Conservation (phyloP, 2,113 vertebrate species). For the Hiodon tergisus region DNA sequence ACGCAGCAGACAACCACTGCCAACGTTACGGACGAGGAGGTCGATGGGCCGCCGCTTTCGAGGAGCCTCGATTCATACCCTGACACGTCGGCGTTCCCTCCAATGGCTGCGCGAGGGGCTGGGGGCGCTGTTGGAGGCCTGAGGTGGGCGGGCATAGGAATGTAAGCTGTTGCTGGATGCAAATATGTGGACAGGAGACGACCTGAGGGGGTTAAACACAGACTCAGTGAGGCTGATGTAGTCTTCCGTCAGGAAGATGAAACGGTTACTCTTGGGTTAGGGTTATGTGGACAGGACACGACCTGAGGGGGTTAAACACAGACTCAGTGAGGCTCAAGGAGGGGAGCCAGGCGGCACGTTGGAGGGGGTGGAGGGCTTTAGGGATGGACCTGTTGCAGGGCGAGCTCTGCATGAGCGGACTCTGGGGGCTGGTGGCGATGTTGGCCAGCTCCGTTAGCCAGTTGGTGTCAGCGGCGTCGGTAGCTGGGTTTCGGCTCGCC, state of each 20-base stretch:
- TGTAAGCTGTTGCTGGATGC: slow-evolving; percentile 99
- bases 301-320: slow-evolving; percentile 62
- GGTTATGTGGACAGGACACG: slow-evolving; percentile 89
- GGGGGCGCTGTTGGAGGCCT: slow-evolving; percentile 68
- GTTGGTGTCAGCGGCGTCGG: slow-evolving; percentile 78
- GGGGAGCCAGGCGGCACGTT: neutral
- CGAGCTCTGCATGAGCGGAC: slow-evolving; percentile 85
- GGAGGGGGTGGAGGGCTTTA: neutral
- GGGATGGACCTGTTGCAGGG: slow-evolving; percentile 78
- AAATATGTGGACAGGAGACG: slow-evolving; percentile 96
- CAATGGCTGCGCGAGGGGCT: slow-evolving; percentile 75
- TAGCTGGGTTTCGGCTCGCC: slow-evolving; percentile 65
- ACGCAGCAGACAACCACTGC: no score
- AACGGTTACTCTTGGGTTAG: neutral
- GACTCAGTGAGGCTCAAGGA: neutral
- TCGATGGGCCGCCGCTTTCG: no score
- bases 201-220: slow-evolving; percentile 61
- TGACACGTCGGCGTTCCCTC: slow-evolving; percentile 72
- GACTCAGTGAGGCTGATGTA: neutral
- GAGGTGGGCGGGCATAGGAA: slow-evolving; percentile 97
- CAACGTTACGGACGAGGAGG: no score
- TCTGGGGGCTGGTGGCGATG: slow-evolving; percentile 95
- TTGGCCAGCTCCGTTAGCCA: slow-evolving; percentile 95
- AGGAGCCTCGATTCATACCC: slow-evolving; percentile 45
- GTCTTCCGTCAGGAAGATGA: neutral